Evolutionary conservation across 2,113 vertebrate species (phyloP).

Genomic region (Dunckerocampus dactyliophorus): DNA sequence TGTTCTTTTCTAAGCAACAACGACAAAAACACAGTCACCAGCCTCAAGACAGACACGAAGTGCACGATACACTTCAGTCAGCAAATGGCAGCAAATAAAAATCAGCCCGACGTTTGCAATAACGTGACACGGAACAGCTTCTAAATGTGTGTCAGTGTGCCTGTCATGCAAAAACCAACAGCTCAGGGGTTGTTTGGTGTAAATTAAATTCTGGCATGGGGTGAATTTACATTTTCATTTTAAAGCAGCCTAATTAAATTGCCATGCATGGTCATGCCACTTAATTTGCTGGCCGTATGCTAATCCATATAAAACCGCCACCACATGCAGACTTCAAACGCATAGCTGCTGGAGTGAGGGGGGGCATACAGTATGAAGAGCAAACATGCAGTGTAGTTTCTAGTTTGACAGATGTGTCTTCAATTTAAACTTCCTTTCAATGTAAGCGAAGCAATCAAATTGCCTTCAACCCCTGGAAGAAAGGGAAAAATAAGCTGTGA

Average conservation of each 20-base stretch:
- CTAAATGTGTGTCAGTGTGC: constrained; percentile 50
- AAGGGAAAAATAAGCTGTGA: constrained; percentile 13
- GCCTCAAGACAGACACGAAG: no score
- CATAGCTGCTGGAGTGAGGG: constrained; percentile 14
- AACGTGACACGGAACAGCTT: constrained; percentile 17
- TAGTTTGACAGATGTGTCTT: constrained; percentile 24
- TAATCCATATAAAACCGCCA: constrained; percentile 34
- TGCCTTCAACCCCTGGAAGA: constrained; percentile 12
- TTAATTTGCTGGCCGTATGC: constrained; percentile 59
- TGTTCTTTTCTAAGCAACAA: no score
- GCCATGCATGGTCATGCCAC: constrained; percentile 53
- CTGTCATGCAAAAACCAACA: constrained; percentile 48
- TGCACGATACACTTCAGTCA: neutral
- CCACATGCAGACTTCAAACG: constrained; percentile 18
- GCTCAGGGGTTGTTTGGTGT: constrained; percentile 52
- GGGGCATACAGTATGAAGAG: constrained; percentile 4
- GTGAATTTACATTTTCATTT: constrained; percentile 38
- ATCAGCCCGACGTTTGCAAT: constrained; percentile 10
- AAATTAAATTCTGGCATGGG: constrained; percentile 57
- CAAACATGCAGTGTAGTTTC: constrained; percentile 17
- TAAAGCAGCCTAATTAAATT: constrained; percentile 62
- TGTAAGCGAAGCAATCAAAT: constrained; percentile 36
- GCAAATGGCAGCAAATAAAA: constrained; percentile 12
- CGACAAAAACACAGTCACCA: no score
- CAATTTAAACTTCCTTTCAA: constrained; percentile 22